Percentiles rank a stretch among this genome's conserved stretches.
Conservation (phyloP, 2,797 vertebrate genomes). For the Crocodylus rhombifer region DNA sequence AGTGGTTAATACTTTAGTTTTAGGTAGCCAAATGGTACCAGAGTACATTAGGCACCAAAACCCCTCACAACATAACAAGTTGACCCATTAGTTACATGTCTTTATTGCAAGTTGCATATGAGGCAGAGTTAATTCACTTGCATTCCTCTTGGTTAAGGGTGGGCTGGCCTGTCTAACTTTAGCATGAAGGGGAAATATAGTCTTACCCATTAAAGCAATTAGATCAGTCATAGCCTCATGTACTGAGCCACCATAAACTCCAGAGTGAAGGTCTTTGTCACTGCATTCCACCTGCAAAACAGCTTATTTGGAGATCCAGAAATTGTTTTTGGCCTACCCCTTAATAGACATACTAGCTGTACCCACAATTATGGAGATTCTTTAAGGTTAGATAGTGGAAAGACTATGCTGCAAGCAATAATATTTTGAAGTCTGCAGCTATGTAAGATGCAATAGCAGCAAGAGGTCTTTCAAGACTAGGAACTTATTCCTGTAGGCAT, state of each 20-base stretch:
- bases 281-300: constrained; percentile 87
- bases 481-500: neutral
- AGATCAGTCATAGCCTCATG: constrained; percentile 98
- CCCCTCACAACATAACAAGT: neutral
- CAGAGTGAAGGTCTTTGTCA: constrained; percentile 94
- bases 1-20: neutral
- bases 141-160: neutral
- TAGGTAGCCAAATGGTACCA: rapidly evolving
- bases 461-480: neutral
- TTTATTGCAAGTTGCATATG: neutral
- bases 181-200: neutral
- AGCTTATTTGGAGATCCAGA: constrained; percentile 9
- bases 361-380: neutral
- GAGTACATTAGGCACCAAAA: neutral
- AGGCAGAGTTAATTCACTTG: neutral
- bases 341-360: neutral
- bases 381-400: too few relatives aligned
- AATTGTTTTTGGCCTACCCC: neutral
- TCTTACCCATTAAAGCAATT: constrained; percentile 91
- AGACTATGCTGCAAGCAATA: neutral
- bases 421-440: neutral
- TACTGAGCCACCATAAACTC: constrained; percentile 95
- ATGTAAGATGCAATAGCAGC: neutral
- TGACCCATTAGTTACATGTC: neutral
- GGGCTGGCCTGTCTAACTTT: neutral